These are phyloP conservation scores for Actias luna DNA, from an alignment of 2,888 invertebrate species.

Conservation along the genomic window DNA sequence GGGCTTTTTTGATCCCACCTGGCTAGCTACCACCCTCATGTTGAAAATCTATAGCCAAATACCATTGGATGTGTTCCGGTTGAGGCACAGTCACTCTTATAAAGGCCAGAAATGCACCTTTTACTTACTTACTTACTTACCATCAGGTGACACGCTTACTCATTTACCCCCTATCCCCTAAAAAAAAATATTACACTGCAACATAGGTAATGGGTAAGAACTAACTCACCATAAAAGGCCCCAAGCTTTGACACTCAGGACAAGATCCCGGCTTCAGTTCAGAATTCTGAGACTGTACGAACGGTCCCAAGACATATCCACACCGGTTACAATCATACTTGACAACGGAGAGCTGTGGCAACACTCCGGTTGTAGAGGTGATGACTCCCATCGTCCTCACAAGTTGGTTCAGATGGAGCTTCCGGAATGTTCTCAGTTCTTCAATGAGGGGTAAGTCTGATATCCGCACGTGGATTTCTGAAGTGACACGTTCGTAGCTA, in stretches of 20 bases:
- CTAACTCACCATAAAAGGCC: constrained; percentile 92
- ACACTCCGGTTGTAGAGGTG: constrained; percentile 95
- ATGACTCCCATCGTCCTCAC: constrained; percentile 95
- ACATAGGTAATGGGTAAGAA: neutral
- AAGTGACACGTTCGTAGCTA: constrained; percentile 96
- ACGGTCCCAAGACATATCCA: constrained; percentile 97
- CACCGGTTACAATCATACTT: constrained; percentile 99
- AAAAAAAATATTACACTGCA: too few relatives aligned
- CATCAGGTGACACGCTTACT: too few relatives aligned
- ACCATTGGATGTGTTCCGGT: too few relatives aligned
- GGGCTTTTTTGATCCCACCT: too few relatives aligned
- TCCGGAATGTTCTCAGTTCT: constrained; percentile 95
- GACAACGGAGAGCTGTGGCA: constrained; percentile 97
- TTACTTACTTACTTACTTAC: too few relatives aligned
- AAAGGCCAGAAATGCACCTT: too few relatives aligned
- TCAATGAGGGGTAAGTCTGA: constrained; percentile 97
- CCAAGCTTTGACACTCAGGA: constrained; percentile 98
- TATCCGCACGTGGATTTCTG: constrained; percentile 97
- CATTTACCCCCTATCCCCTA: too few relatives aligned
- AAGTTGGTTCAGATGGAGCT: constrained; percentile 95
- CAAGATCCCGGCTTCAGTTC: constrained; percentile 98
- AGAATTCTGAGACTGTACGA: constrained; percentile 94
- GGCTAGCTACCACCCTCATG: too few relatives aligned
- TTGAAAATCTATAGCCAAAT: too few relatives aligned
- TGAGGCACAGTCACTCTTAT: too few relatives aligned